A percentile compares a stretch with the other conserved stretches of the same genome.
Evolutionary conservation across 2,113 vertebrate genomes (phyloP).

Genomic region (Apistogramma diplotaenia): DNA sequence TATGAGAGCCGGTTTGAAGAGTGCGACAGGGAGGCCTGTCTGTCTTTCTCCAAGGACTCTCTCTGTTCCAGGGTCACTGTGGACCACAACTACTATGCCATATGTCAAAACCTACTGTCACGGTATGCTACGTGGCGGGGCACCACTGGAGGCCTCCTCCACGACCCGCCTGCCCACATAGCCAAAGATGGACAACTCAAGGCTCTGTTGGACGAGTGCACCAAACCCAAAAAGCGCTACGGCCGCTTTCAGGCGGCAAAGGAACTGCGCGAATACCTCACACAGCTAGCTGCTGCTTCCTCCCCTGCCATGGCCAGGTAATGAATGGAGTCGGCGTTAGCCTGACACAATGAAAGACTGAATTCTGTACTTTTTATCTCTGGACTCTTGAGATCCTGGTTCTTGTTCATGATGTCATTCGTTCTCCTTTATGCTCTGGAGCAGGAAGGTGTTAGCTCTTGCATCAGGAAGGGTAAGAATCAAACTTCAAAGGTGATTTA

Average conservation of each 20-base stretch:
- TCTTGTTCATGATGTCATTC: constrained; percentile 71
- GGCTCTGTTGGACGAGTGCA: constrained; percentile 93
- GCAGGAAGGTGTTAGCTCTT: constrained; percentile 35
- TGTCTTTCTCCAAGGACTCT: constrained; percentile 97
- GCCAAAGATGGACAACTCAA: constrained; percentile 91
- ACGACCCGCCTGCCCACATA: constrained; percentile 89
- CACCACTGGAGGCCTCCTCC: constrained; percentile 93
- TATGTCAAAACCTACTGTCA: constrained; percentile 97
- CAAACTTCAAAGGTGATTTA: constrained; percentile 53
- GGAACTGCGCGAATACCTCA: constrained; percentile 92
- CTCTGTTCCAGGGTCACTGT: constrained; percentile 93
- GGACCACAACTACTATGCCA: constrained; percentile 99
- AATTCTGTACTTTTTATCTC: constrained; percentile 37
- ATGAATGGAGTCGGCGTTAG: constrained; percentile 72
- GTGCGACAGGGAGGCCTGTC: constrained; percentile 96
- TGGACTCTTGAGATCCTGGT: constrained; percentile 51
- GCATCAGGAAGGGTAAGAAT: constrained; percentile 53
- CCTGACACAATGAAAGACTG: constrained; percentile 49
- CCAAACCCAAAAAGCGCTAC: constrained; percentile 90
- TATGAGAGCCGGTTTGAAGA: constrained; percentile 98
- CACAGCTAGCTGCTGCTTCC: constrained; percentile 81
- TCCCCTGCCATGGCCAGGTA: constrained; percentile 83
- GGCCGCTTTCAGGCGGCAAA: constrained; percentile 93
- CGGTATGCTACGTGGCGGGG: constrained; percentile 94
- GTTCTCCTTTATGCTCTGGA: constrained; percentile 42